These are phyloP conservation scores for Pachycephala philippinensis DNA, from an alignment of 2,113 vertebrate species.

Conservation along the genomic window DNA sequence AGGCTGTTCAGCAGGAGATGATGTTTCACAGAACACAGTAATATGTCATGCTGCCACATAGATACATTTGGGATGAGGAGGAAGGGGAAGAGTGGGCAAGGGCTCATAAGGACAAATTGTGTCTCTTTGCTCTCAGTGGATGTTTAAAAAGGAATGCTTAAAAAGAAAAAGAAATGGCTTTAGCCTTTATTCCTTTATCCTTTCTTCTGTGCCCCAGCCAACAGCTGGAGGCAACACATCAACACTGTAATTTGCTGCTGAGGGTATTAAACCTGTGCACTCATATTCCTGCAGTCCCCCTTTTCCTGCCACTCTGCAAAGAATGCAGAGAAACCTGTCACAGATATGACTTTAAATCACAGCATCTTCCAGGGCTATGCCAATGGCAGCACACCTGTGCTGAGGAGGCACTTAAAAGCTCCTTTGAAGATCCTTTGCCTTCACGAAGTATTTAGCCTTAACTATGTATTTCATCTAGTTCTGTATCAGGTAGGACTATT, in stretches of 20 bases:
- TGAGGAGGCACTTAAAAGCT: not conserved
- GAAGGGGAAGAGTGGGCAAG: not conserved
- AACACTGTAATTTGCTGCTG: not conserved
- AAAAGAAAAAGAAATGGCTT: not conserved
- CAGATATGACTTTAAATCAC: not conserved
- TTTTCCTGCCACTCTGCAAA: not conserved
- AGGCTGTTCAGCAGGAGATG: not conserved
- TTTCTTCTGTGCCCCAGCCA: not conserved
- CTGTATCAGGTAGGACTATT: not conserved
- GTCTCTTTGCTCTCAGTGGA: not conserved
- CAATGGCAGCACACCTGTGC: not conserved
- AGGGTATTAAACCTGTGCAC: not conserved
- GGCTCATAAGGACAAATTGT: not conserved
- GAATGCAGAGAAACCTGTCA: not conserved
- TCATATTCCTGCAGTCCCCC: not conserved
- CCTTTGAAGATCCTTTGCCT: not conserved
- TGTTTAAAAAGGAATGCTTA: not conserved
- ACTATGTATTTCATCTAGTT: not conserved
- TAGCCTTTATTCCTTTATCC: not conserved
- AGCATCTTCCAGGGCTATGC: not conserved
- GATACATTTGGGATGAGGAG: not conserved
- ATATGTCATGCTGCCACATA: not conserved
- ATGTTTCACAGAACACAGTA: not conserved
- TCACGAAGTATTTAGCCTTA: not conserved
- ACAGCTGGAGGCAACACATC: not conserved